Conservation (phyloP, 2,888 invertebrate species). For the Lysandra bellargus region DNA sequence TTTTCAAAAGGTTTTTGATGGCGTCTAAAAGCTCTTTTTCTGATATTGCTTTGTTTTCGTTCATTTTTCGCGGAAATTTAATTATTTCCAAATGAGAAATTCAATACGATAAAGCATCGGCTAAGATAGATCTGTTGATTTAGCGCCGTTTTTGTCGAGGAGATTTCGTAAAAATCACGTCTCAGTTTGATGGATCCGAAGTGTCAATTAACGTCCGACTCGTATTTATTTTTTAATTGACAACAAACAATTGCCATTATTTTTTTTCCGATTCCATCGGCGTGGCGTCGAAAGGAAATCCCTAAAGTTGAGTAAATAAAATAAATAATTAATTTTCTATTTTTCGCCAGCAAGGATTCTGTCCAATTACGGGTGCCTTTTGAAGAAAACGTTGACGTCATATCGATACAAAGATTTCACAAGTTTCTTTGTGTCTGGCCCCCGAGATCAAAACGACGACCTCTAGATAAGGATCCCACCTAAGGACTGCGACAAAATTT, state of each 20-base stretch:
- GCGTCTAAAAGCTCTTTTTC: constrained; percentile 66
- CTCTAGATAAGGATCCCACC: not conserved
- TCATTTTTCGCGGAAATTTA: constrained; percentile 52
- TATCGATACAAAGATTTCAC: not conserved
- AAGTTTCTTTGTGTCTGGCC: not conserved
- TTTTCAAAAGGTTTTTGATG: constrained; percentile 65
- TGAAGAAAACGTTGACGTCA: not conserved
- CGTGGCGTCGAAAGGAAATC: not conserved
- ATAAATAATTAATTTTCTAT: not conserved
- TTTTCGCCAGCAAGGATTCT: not conserved
- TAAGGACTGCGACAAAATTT: not conserved
- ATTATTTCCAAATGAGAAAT: constrained; percentile 42
- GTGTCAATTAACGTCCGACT: constrained; percentile 31
- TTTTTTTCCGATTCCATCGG: not conserved
- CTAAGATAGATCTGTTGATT: constrained; percentile 20
- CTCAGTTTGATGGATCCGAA: constrained; percentile 29
- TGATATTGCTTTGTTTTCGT: constrained; percentile 56
- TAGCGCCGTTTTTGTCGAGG: constrained; percentile 23
- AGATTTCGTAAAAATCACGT: constrained; percentile 30
- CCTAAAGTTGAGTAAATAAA: not conserved
- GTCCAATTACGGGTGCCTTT: not conserved
- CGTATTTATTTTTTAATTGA: constrained; percentile 33
- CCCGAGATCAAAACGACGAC: not conserved
- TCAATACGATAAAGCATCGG: constrained; percentile 37
- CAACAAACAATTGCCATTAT: constrained; percentile 28